Base-by-base conservation (phyloP, 2,888 invertebrate genomes). In the Lycophotia porphyrea region DNA sequence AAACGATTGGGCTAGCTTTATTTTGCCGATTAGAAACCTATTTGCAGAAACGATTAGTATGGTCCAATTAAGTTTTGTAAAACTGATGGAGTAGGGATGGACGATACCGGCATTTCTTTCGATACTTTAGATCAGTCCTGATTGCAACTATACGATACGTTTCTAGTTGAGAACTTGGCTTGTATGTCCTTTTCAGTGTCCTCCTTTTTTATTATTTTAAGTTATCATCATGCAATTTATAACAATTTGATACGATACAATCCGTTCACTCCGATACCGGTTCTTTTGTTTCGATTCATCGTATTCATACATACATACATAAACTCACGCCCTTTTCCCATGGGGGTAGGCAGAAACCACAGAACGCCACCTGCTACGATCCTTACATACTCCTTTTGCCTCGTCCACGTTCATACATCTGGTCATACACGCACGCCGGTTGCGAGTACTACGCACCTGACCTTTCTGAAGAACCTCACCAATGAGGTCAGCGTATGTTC, bases 1-100 rank as follows among this genome's bases (percentile, higher is more conserved):
- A 44, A 75, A 82, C 80, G 84, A 82, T 85, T 85, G 76, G 65
- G 31, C 15, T n/a, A 42, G 34, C 71, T 88, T 85, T 87, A 84
- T 87, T 87, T 84, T 77, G 79, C 64, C 80, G 79, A 85, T 88
- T 85, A 65, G 79, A 76, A 74, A 78, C 65, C 58, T 80, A 86
- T 82, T 84, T 82, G 85, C 87, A 67, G 49, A 85, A 86, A 80
- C 80, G 76, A 85, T 85, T 84, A 67, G 66, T 60, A 78, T 39
- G 52, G 67, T 65, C 76, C 78, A 81, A 88, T 88, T 77, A 83
- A 60, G 34, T 77, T 73, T 78, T 73, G 67, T 71, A n/a, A 71
- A 78, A 78, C 72, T 82, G 64, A 21, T 70, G 1, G 13, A 31
- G 31, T 34, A 34, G 58, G 9, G 39, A 15, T 63, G n/a, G 24